Evolutionary conservation across 2,113 vertebrate species (phyloP).

Genomic region (Aptenodytes forsteri): DNA sequence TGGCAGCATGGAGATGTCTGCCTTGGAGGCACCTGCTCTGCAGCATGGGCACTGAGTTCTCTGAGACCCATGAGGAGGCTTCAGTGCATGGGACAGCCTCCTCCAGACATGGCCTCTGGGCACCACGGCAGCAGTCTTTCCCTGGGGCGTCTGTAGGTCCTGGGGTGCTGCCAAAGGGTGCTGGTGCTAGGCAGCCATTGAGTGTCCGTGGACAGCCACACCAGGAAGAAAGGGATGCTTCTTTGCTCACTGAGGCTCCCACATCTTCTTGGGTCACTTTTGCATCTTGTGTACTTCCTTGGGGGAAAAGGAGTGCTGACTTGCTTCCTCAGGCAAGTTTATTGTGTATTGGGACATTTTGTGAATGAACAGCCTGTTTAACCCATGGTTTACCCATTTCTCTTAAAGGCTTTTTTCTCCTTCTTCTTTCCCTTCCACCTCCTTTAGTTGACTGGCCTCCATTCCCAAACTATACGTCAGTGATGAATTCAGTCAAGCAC

Average conservation of each 20-base stretch:
- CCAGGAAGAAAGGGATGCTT: neutral
- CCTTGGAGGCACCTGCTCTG: neutral
- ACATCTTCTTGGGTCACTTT: neutral
- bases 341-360: neutral
- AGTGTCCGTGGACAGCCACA: neutral
- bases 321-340: neutral
- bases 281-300: neutral
- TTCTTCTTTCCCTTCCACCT: neutral
- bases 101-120: neutral
- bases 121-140: neutral
- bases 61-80: neutral
- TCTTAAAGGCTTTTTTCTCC: neutral
- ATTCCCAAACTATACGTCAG: neutral
- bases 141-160: neutral
- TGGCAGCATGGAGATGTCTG: neutral
- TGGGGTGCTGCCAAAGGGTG: fast-evolving
- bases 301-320: neutral
- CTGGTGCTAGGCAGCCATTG: neutral
- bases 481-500: neutral
- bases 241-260: neutral
- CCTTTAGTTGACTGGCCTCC: neutral
- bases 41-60: neutral
- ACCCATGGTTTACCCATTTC: neutral
- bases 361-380: neutral
- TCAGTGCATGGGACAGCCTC: no score